phyloP scores from a whole-genome alignment of 2,113 vertebrate species.

The Odocoileus virginianus region DNA sequence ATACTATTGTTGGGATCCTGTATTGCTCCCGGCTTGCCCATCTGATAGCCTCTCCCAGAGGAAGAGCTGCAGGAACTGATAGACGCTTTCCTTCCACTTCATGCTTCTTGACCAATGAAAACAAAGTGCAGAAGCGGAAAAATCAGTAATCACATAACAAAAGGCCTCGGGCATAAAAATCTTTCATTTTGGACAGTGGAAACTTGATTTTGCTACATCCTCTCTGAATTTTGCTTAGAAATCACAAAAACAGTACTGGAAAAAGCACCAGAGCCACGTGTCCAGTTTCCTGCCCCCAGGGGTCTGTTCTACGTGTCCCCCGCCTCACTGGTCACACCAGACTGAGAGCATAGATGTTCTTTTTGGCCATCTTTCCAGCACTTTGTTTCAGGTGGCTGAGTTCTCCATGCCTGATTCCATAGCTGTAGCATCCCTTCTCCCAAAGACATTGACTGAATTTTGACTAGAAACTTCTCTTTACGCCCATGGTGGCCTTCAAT shows the following conservation, averaged over 20 bases:
- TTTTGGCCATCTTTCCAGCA: not conserved
- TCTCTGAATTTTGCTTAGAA: slow-evolving; percentile 35
- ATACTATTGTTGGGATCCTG: not conserved
- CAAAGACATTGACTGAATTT: not conserved
- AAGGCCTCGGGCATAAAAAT: slow-evolving; percentile 3
- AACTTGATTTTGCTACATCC: slow-evolving; percentile 29
- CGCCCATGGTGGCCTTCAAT: too few species aligned
- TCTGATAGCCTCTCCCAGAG: slow-evolving; percentile 45
- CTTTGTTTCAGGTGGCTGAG: not conserved
- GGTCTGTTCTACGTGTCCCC: not conserved
- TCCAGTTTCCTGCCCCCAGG: not conserved
- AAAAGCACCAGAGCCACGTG: not conserved
- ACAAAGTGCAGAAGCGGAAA: slow-evolving; percentile 8
- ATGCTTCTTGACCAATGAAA: slow-evolving; percentile 64
- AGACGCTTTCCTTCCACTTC: slow-evolving; percentile 55
- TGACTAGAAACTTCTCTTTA: not conserved
- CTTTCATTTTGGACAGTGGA: slow-evolving; percentile 30
- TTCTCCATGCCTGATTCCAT: not conserved
- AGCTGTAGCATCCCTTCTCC: not conserved
- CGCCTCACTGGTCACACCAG: not conserved
- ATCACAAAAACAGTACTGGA: slow-evolving; percentile 2
- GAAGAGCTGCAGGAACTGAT: slow-evolving; percentile 65
- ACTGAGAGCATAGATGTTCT: not conserved
- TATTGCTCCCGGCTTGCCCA: slow-evolving; percentile 2
- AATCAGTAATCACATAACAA: not conserved